These are phyloP conservation scores for Notothenia coriiceps DNA, from an alignment of 2,113 vertebrate species.

Conservation along the genomic window DNA sequence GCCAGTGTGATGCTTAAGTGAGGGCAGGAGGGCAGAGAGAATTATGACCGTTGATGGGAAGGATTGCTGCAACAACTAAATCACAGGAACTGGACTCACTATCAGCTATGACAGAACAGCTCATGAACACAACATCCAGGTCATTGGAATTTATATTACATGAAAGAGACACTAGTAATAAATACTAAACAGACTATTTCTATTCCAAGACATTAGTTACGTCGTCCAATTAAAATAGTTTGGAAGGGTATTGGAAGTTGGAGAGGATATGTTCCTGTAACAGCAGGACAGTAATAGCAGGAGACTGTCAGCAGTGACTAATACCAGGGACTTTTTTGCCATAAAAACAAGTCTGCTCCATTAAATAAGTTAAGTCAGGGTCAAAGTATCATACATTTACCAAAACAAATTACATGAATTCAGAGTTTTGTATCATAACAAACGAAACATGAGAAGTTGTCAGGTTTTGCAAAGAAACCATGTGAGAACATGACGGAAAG, in stretches of 20 bases:
- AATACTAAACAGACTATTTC: not conserved
- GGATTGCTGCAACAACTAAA: slow-evolving; percentile 29
- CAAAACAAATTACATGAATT: slow-evolving; percentile 12
- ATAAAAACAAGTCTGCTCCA: slow-evolving; percentile 7
- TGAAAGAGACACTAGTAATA: not conserved
- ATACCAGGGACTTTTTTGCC: not conserved
- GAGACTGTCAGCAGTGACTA: not conserved
- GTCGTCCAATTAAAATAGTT: not conserved
- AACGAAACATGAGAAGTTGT: slow-evolving; percentile 26
- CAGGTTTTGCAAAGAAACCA: slow-evolving; percentile 34
- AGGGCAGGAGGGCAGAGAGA: slow-evolving; percentile 1
- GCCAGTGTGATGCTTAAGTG: slow-evolving; percentile 2
- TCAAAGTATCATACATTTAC: not conserved
- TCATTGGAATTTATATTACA: not conserved
- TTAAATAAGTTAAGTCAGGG: not conserved
- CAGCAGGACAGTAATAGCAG: not conserved
- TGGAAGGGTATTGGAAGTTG: not conserved
- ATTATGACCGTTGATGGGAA: slow-evolving; percentile 27
- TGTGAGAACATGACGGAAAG: slow-evolving; percentile 67
- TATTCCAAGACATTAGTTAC: not conserved
- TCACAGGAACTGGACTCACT: slow-evolving; percentile 21
- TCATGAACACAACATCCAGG: not conserved
- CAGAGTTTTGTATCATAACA: slow-evolving; percentile 7
- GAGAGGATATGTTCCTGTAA: not conserved
- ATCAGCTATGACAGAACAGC: slow-evolving; percentile 36